Base-by-base conservation (phyloP, 2,113 vertebrate genomes). In the Opisthocomus hoazin region DNA sequence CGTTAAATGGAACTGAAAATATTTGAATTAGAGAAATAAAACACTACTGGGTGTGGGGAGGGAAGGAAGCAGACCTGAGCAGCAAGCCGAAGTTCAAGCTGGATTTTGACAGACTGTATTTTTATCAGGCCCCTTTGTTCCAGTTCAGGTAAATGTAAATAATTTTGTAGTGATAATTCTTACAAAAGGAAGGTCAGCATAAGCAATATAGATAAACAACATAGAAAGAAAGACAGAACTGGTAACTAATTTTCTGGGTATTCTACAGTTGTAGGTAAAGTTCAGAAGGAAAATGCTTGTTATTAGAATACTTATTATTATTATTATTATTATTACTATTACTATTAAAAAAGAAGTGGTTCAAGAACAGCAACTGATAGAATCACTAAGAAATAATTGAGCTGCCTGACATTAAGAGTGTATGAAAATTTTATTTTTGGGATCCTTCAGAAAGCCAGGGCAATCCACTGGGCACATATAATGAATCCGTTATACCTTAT, bases 1-100 rank as follows among this genome's bases (percentile, higher is more conserved):
- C 80, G 87, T 73, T 85, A 87, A 79, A 61, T 73, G 66, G 84
- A 94, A 93, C 75, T 87, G 78, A 93, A 95, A 91, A 77, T 27
- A 76, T 53, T 65, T 85, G 75, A 83, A 50, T 69, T 68, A 73
- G 30, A 69, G 57, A 89, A 75, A 78, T 51, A 80, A 90, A 89
- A 69, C 64, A 69, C 17, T 69, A 6, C 45, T 34, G 74, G 37
- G 8, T 69, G 30, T 74, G 53, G 45, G 23, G 34, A 70, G 32
- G n/a, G 19, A 76, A 87, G 81, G 53, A 91, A 87, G 57, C 37
- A 91, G 73, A 92, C 21, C 37, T 76, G 46, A 73, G 65, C 48
- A 75, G 37, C 53, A 89, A 75, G 43, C 41, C 14, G 43, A 51
- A 78, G 6, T 68, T 94, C 56, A 91, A 79, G 29, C 12, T 94